Evolutionary conservation across 1,140 invertebrate species (phyloP), one percentile per base, ranked within the genome.

Genomic region (Himalopsyche phryganea): DNA sequence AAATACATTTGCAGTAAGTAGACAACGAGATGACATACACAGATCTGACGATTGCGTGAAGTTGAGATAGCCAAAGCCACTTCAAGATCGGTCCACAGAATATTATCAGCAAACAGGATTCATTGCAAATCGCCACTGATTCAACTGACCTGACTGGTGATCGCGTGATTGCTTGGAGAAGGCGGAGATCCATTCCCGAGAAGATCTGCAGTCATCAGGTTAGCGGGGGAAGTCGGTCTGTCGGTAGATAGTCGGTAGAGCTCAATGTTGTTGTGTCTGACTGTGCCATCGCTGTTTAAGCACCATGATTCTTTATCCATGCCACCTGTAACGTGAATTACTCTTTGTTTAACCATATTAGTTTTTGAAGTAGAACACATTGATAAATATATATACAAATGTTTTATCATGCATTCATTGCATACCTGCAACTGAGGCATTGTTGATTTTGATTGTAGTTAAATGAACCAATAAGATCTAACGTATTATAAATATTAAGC

Each of bases 281-380:
- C 83, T 38, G 85, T 83, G 35, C 94, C 92, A 76, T 96, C 93
- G 58, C 91, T 90, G 73, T 90, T 86, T 11, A 99, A 73, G 51
- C 94, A 90, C 96, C 96, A 99, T 13, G 92, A 95, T 64, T 96
- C 91, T 53, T 83, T 80, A 71, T 96, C 93, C 42, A 85, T 81
- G 2, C 94, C 94, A 23, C 96, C 87, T 66, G 76, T 53, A 80
- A 73, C 9, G 23, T 9, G 9, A 28, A n/a, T n/a, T n/a, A n/a
- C n/a, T n/a, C n/a, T n/a, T n/a, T n/a, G n/a, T n/a, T n/a, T n/a
- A n/a, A n/a, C n/a, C n/a, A n/a, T n/a, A n/a, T n/a, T n/a, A n/a
- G n/a, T n/a, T n/a, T n/a, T n/a, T n/a, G n/a, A n/a, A n/a, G n/a
- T n/a, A n/a, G n/a, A n/a, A n/a, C n/a, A n/a, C n/a, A n/a, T n/a